Evolutionary conservation across 1,140 invertebrate genomes (phyloP).

Genomic region (Pteromalus puparum): DNA sequence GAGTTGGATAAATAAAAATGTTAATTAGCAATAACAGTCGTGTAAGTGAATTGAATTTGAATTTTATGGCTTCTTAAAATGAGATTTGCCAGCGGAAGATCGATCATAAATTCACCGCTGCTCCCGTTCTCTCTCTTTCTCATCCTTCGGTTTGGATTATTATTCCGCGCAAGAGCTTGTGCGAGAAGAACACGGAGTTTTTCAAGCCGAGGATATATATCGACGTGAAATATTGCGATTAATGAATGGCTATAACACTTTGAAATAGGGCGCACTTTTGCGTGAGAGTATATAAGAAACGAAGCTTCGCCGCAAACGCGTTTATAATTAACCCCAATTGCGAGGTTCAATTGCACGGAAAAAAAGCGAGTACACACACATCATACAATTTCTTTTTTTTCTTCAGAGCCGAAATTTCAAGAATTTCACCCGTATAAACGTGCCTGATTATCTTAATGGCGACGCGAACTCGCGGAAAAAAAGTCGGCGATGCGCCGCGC

Average conservation of each 20-base stretch:
- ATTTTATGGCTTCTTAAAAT: conserved; percentile 1
- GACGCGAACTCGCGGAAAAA: not conserved
- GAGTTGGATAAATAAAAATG: conserved; percentile 20
- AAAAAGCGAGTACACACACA: not conserved
- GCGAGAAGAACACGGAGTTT: not conserved
- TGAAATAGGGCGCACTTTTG: too few relatives aligned
- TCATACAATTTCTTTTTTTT: not conserved
- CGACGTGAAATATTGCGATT: too few relatives aligned
- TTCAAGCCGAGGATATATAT: not conserved
- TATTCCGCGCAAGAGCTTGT: not conserved
- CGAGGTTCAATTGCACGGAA: too few relatives aligned
- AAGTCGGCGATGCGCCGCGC: not conserved
- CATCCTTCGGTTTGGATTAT: not conserved
- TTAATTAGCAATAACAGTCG: conserved; percentile 13
- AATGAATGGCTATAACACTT: too few relatives aligned
- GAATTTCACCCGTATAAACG: conserved; percentile 10
- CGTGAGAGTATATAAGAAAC: too few relatives aligned
- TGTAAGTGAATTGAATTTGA: not conserved
- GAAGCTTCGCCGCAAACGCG: not conserved
- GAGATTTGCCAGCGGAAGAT: not conserved
- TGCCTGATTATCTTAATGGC: conserved; percentile 31
- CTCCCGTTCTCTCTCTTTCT: not conserved
- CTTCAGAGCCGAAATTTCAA: not conserved
- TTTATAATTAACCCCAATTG: not conserved
- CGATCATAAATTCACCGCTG: not conserved